Evolutionary conservation across 2,113 vertebrate species (phyloP).

Genomic region (Hypomesus transpacificus): DNA sequence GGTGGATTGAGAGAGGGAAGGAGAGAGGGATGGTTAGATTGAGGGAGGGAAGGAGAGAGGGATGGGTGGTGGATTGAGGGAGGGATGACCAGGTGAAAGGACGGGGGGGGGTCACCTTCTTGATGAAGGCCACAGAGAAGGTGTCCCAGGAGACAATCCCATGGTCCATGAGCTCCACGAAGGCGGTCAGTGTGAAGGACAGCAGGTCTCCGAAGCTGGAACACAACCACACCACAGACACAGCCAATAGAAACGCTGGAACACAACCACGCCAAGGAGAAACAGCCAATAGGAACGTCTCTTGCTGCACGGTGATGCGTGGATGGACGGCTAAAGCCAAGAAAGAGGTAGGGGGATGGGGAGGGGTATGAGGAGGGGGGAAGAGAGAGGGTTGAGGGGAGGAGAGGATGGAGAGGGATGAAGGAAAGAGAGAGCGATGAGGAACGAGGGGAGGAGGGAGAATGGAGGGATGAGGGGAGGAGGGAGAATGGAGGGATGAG

Average conservation of each 20-base stretch:
- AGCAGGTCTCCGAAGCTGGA: constrained; percentile 96
- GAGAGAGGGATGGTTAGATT: neutral
- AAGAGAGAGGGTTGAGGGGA: constrained; percentile 27
- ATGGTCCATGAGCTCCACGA: constrained; percentile 99
- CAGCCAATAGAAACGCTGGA: constrained; percentile 73
- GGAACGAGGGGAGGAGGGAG: constrained; percentile 17
- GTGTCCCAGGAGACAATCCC: constrained; percentile 99
- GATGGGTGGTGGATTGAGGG: neutral
- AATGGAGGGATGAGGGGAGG: neutral
- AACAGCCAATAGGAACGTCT: constrained; percentile 58
- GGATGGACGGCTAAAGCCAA: neutral
- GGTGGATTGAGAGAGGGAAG: neutral
- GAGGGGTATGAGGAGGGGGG: constrained; percentile 32
- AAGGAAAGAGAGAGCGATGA: constrained; percentile 15
- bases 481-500: neutral
- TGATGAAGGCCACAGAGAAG: constrained; percentile 99
- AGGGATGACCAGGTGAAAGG: neutral
- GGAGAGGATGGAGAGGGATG: constrained; percentile 30
- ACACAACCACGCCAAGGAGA: constrained; percentile 58
- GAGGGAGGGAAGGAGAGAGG: neutral
- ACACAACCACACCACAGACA: constrained; percentile 60
- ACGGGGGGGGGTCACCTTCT: constrained; percentile 79
- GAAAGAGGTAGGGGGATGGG: neutral
- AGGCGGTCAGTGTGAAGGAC: constrained; percentile 96
- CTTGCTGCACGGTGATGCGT: constrained; percentile 13